These are phyloP conservation scores for Helicorthomorpha holstii DNA, from an alignment of 1,140 invertebrate species.

Conservation along the genomic window DNA sequence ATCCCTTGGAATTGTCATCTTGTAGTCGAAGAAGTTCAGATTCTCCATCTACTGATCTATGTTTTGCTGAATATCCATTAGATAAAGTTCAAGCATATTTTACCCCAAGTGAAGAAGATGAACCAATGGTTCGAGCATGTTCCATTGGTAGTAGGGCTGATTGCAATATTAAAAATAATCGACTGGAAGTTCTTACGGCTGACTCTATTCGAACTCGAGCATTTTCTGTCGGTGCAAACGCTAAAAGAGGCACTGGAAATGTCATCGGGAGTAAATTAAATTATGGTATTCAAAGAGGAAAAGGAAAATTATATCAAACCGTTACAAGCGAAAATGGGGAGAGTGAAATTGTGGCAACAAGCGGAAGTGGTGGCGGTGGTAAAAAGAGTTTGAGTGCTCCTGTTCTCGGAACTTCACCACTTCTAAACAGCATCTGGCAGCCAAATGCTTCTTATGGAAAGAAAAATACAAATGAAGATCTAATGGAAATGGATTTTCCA, in stretches of 20 bases:
- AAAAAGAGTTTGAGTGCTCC: conserved; percentile 41
- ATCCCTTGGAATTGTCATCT: too few relatives aligned
- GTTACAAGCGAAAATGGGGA: too few relatives aligned
- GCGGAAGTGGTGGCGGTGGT: conserved; percentile 7
- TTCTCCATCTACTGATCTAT: conserved; percentile 41
- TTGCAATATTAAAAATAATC: conserved; percentile 7
- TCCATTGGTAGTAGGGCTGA: conserved; percentile 58
- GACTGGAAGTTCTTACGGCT: conserved; percentile 9
- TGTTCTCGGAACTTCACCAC: conserved; percentile 17
- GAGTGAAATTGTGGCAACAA: conserved; percentile 2
- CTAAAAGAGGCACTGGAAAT: conserved; percentile 20
- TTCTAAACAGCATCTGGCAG: conserved; percentile 12
- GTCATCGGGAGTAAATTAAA: background rate
- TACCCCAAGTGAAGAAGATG: conserved; percentile 22
- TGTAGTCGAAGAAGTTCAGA: conserved; percentile 37
- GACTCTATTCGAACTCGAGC: conserved; percentile 37
- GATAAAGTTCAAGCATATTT: conserved; percentile 47
- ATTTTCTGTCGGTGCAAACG: conserved; percentile 47
- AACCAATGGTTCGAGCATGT: conserved; percentile 55
- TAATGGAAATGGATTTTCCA: conserved; percentile 17
- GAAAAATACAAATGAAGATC: conserved; percentile 11
- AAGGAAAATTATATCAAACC: too few relatives aligned
- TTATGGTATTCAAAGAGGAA: too few relatives aligned
- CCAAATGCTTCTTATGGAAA: conserved; percentile 1
- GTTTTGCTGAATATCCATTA: conserved; percentile 41